Percentiles rank a stretch among this genome's conserved stretches.
Conservation (phyloP, 2,113 vertebrate species). For the Pleuronectes platessa region DNA sequence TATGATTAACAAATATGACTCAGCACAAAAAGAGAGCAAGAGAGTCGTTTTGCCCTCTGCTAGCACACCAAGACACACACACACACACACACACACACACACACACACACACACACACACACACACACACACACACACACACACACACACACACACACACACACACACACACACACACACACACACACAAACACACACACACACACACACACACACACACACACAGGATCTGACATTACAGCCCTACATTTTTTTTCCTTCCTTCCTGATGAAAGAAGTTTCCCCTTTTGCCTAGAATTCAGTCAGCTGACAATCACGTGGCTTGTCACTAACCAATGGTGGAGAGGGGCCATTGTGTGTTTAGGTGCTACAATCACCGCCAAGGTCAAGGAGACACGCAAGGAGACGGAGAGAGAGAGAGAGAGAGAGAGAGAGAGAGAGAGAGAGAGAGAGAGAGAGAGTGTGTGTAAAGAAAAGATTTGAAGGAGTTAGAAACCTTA, state of each 20-base stretch:
- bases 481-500: conserved; percentile 7
- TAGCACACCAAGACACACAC: background rate
- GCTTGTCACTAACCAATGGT: conserved; percentile 58
- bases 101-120: conserved; percentile 30
- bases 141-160: background rate
- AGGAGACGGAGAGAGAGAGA: background rate
- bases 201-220: conserved; percentile 31
- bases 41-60: background rate
- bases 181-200: conserved; percentile 27
- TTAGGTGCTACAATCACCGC: conserved; percentile 59
- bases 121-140: conserved; percentile 31
- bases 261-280: conserved; percentile 62
- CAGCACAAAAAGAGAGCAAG: conserved; percentile 62
- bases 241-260: conserved; percentile 41
- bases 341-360: conserved; percentile 37
- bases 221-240: conserved; percentile 38
- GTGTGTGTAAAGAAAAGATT: conserved; percentile 14
- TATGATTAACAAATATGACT: conserved; percentile 68
- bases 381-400: conserved; percentile 75
- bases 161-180: conserved; percentile 28
- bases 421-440: no score
- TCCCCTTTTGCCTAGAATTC: conserved; percentile 73
- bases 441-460: conserved; percentile 11
- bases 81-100: conserved; percentile 4
- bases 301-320: conserved; percentile 77